Base-by-base conservation (phyloP, 2,797 vertebrate genomes). In the Parotocinclus haroldoi region DNA sequence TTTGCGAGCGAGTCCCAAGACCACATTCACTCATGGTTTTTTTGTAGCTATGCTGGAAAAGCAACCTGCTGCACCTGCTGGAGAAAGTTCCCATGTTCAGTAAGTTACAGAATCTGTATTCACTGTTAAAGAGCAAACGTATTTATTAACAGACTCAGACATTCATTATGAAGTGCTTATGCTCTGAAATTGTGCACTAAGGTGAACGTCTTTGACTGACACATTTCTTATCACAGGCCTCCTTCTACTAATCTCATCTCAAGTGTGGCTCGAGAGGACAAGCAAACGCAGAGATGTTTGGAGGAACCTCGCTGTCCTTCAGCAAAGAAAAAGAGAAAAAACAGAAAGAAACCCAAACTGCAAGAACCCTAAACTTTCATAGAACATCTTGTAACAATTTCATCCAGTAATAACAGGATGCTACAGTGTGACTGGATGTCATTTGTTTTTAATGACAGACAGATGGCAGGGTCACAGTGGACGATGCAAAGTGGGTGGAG, bases 41-140 rank as follows among this genome's bases (percentile, higher is more conserved):
- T 99, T 99, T 0, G 84, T 96, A 46, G 96, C 95, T 0, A 76
- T 98, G 62, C 82, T 98, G 79, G 92, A 97, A 79, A 84, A 78
- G 55, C 51, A 69, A 57, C 50, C 58, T 5, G 5, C 27, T 5
- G 5, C 27, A 27, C 27, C 27, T 2, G n/a, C n/a, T 5, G 27
- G 27, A 27, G 27, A 27, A 27, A 27, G 27, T 5, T 27, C 27
- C 27, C 27, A n/a, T 5, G 5, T 27, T 27, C 27, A 27, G 27
- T 27, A 27, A 5, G 27, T 27, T 5, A 27, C 27, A 27, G 27
- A 27, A 27, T 2, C 27, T 27, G 27, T 27, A 27, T 5, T 27
- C 5, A 27, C 27, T 27, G 27, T 27, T 27, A 27, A 5, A 27
- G 27, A n/a, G n/a, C n/a, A n/a, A n/a, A n/a, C n/a, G n/a, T n/a